phyloP scores from a whole-genome alignment of 2,113 vertebrate species.

The Sterna hirundo region DNA sequence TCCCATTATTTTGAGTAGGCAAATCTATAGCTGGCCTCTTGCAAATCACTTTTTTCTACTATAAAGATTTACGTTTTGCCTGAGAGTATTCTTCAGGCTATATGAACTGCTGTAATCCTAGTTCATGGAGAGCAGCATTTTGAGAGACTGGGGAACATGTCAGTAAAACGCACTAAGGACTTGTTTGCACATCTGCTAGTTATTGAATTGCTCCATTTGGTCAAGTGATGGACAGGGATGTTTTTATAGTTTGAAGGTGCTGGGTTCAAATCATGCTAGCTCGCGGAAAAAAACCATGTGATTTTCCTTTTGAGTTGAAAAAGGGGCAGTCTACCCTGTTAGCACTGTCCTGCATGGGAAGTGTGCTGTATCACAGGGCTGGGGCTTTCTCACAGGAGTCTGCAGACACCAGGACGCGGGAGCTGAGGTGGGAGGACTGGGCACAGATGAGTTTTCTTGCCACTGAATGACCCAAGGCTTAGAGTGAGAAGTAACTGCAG shows the following conservation, averaged over 20 bases:
- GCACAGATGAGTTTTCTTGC: neutral
- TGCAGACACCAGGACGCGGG: neutral
- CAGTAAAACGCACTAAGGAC: neutral
- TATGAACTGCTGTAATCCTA: neutral
- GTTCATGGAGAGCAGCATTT: neutral
- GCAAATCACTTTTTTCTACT: neutral
- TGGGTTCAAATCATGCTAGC: neutral
- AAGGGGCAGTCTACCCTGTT: neutral
- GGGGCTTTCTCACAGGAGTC: neutral
- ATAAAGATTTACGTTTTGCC: neutral
- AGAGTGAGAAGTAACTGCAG: neutral
- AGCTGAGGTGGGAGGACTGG: neutral
- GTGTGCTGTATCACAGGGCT: neutral
- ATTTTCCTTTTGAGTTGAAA: neutral
- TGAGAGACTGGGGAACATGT: neutral
- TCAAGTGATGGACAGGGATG: neutral
- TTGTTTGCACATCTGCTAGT: neutral
- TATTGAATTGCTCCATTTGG: neutral
- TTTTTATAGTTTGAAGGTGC: neutral
- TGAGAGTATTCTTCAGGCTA: neutral
- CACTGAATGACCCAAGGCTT: neutral
- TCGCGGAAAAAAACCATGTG: rapidly evolving
- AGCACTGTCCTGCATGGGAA: neutral
- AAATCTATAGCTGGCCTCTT: neutral
- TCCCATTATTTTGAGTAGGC: neutral